These are phyloP conservation scores for Cotesia chilonis DNA, from an alignment of 1,140 invertebrate genomes.

Conservation along the genomic window DNA sequence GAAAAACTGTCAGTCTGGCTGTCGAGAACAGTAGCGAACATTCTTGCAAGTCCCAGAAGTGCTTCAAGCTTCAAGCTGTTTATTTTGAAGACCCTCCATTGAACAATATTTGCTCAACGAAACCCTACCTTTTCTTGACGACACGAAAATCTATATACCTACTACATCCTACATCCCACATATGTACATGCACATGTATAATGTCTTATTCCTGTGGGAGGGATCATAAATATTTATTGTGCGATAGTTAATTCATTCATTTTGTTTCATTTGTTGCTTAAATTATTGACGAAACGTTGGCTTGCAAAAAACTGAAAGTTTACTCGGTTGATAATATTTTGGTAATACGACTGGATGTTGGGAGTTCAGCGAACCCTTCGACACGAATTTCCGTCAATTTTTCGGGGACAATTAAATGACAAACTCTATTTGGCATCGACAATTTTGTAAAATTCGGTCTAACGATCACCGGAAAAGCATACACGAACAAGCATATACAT, in stretches of 20 bases:
- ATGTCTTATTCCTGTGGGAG: neutral
- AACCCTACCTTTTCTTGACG: constrained; percentile 7
- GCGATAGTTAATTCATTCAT: no score
- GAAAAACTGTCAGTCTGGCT: constrained; percentile 11
- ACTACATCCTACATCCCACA: neutral
- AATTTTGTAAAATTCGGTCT: constrained; percentile 20
- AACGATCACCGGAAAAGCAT: neutral
- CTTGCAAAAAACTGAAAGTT: no score
- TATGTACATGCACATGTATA: constrained; percentile 5
- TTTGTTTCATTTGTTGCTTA: no score
- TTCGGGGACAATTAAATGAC: constrained; percentile 18
- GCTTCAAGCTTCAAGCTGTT: constrained; percentile 9
- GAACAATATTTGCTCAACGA: constrained; percentile 13
- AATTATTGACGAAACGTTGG: no score
- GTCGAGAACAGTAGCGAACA: constrained; percentile 2
- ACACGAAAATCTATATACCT: constrained; percentile 2
- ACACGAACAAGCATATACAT: neutral
- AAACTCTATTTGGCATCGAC: constrained; percentile 2
- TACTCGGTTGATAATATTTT: no score
- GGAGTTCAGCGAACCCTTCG: neutral
- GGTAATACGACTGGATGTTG: no score
- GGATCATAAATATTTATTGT: no score
- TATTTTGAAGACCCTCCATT: constrained; percentile 11
- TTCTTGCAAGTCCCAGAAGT: constrained; percentile 12
- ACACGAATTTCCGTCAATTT: constrained; percentile 3